Conservation (phyloP, 2,888 invertebrate species). For the Tortricodes alternella region DNA sequence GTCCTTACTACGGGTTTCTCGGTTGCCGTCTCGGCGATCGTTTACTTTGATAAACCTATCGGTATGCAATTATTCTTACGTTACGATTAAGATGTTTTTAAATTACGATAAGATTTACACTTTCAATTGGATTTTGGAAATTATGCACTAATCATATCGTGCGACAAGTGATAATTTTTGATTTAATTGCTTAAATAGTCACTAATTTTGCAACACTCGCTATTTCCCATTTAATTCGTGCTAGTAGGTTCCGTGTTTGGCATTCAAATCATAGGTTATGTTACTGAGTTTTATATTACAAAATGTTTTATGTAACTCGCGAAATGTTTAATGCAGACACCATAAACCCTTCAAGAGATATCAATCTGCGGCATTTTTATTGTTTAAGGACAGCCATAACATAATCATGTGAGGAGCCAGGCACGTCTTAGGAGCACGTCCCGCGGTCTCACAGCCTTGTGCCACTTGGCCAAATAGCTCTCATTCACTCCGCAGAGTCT, state of each 20-base stretch:
- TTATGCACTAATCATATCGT: neutral
- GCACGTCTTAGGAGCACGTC: slow-evolving; percentile 43
- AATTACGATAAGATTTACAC: neutral
- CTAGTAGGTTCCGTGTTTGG: neutral
- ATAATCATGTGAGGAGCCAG: slow-evolving; percentile 19
- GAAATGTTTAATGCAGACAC: slow-evolving; percentile 1
- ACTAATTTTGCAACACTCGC: neutral
- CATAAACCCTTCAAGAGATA: slow-evolving; percentile 21
- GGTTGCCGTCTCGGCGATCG: slow-evolving; percentile 56
- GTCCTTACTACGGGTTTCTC: slow-evolving; percentile 56
- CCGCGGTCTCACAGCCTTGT: slow-evolving; percentile 44
- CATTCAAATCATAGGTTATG: slow-evolving; percentile 3
- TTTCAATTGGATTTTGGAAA: neutral
- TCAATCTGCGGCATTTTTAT: slow-evolving; percentile 21
- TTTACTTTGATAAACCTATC: slow-evolving; percentile 54
- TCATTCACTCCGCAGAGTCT: slow-evolving; percentile 15
- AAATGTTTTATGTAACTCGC: slow-evolving; percentile 8
- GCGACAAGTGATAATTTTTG: neutral
- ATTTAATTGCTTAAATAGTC: neutral
- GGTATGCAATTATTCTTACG: slow-evolving; percentile 45
- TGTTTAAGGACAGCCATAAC: slow-evolving; percentile 25
- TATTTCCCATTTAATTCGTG: too few species aligned
- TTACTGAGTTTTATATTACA: neutral
- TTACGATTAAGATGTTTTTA: neutral
- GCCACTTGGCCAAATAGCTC: slow-evolving; percentile 34